Evolutionary conservation across 1,140 invertebrate species (phyloP).

Genomic region (Myzus persicae): DNA sequence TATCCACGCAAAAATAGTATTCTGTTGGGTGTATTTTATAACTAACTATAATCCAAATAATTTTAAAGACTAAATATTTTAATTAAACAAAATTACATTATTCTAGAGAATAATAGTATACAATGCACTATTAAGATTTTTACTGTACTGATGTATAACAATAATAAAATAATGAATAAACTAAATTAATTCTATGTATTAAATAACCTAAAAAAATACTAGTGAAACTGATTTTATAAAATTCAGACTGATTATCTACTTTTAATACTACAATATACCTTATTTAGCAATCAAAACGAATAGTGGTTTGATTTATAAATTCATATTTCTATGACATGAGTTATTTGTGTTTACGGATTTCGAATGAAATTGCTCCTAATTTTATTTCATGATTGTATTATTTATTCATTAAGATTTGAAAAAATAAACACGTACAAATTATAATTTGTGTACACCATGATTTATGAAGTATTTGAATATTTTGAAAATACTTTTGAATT

Average conservation of each 20-base stretch:
- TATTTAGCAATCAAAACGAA: background rate
- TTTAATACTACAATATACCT: background rate
- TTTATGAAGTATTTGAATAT: background rate
- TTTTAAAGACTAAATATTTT: background rate
- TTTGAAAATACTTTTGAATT: background rate
- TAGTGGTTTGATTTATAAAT: background rate
- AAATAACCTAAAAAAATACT: background rate
- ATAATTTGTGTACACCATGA: background rate
- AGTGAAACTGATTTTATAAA: background rate
- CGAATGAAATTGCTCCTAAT: background rate
- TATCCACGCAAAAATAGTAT: background rate
- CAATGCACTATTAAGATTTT: rapidly evolving
- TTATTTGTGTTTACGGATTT: background rate
- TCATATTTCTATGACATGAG: background rate
- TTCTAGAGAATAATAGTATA: too few species aligned
- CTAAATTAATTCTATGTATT: background rate
- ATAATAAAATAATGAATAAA: background rate
- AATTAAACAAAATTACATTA: too few species aligned
- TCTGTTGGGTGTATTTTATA: background rate
- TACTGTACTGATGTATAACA: background rate
- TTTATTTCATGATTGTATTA: background rate
- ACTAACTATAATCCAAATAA: background rate
- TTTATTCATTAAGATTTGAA: background rate
- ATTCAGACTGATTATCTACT: background rate
- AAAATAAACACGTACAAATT: background rate